phyloP scores from a whole-genome alignment of 1,140 invertebrate genomes.

The Sitophilus oryzae region DNA sequence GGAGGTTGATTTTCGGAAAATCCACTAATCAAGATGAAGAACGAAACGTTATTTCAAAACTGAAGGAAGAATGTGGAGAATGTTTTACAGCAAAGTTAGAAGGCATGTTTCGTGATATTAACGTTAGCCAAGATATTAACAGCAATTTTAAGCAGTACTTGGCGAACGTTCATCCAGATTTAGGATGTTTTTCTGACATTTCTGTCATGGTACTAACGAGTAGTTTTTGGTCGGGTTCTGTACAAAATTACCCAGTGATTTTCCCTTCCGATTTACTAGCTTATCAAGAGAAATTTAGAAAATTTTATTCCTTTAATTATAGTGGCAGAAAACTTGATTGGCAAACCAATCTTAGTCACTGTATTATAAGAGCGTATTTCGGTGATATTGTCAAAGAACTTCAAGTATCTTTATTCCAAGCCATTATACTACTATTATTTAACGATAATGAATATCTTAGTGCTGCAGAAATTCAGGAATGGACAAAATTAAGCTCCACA shows the following conservation, averaged over 20 bases:
- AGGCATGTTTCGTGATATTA: constrained; percentile 99
- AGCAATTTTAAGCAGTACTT: constrained; percentile 76
- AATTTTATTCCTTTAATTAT: constrained; percentile 94
- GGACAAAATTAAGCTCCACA: constrained; percentile 81
- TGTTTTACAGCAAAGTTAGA: constrained; percentile 95
- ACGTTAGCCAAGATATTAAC: constrained; percentile 92
- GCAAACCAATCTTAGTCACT: constrained; percentile 94
- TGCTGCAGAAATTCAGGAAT: constrained; percentile 74
- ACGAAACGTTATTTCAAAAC: constrained; percentile 95
- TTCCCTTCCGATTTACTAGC: constrained; percentile 84
- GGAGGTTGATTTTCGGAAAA: constrained; percentile 90
- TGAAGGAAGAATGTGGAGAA: constrained; percentile 96
- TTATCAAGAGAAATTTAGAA: constrained; percentile 91
- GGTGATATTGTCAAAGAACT: constrained; percentile 86
- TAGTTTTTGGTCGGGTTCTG: constrained; percentile 95
- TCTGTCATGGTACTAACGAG: constrained; percentile 93
- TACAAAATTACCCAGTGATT: constrained; percentile 81
- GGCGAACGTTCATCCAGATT: constrained; percentile 49
- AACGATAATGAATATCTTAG: constrained; percentile 76
- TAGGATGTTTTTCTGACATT: constrained; percentile 64
- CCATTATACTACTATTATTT: constrained; percentile 86
- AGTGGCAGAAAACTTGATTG: constrained; percentile 94
- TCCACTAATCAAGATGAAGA: constrained; percentile 98
- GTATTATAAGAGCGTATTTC: constrained; percentile 86
- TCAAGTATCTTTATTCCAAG: constrained; percentile 95